Percentiles rank a stretch among this genome's conserved stretches.
Evolutionary conservation across 2,888 invertebrate species (phyloP).

Genomic region (Leptarthrus brevirostris): DNA sequence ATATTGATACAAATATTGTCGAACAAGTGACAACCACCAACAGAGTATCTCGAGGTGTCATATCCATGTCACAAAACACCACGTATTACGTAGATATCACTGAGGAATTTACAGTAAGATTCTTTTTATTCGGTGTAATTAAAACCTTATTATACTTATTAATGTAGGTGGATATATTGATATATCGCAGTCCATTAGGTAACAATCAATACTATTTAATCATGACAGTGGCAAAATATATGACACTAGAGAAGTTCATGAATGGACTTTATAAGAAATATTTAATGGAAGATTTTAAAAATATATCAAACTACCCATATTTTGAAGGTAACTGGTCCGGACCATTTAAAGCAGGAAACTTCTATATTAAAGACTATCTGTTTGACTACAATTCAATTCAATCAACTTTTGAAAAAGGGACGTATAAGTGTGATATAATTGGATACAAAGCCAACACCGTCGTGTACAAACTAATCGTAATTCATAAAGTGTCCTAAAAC

Average conservation of each 20-base stretch:
- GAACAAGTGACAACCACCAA: not conserved
- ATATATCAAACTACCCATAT: not conserved
- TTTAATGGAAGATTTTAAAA: not conserved
- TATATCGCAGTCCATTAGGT: not conserved
- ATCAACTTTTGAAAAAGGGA: too few relatives aligned
- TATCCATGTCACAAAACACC: not conserved
- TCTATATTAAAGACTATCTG: not conserved
- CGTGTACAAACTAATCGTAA: too few relatives aligned
- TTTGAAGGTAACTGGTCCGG: not conserved
- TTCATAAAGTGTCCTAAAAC: too few relatives aligned
- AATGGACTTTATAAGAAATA: not conserved
- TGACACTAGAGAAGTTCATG: not conserved
- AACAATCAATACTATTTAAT: slow-evolving; percentile 12
- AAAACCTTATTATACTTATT: too few relatives aligned
- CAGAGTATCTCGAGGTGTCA: not conserved
- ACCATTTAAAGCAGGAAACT: not conserved
- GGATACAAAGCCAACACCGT: too few relatives aligned
- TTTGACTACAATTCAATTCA: too few relatives aligned
- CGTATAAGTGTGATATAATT: too few relatives aligned
- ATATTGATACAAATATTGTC: not conserved
- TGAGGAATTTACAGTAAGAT: not conserved
- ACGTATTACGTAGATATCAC: not conserved
- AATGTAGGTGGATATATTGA: not conserved
- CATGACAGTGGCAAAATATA: not conserved
- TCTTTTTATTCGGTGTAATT: not conserved